Base-by-base conservation (phyloP, 2,797 vertebrate species). In the Yasuhikotakia modesta region DNA sequence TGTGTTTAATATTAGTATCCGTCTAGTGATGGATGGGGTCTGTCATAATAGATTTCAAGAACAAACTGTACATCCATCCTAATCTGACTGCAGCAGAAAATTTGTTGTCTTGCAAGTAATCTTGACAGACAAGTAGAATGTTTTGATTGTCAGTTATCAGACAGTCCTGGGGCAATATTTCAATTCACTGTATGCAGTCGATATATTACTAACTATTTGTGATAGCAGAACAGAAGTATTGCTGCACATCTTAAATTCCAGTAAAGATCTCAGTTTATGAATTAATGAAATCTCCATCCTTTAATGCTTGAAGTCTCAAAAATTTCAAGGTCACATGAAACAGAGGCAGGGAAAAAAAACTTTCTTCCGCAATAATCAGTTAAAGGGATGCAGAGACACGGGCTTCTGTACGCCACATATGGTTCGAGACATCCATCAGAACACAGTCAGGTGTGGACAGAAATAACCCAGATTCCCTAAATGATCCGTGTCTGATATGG, bases 401-500 rank as follows among this genome's bases (percentile, higher is more conserved):
- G 63, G 57, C 73, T 39, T 35, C 45, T 35, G 58, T 77, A 85
- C 73, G 73, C 81, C 65, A 81, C 70, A 81, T 85, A 73, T 63
- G 75, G 68, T 53, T 73, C 46, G 55, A 79, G 80, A 78, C 77
- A 83, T 83, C 79, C 67, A 78, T 85, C 81, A 85, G 76, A 77
- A 55, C 73, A 73, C 73, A 74, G 70, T 68, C 76, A 83, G 79
- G 69, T 65, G 60, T 79, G 55, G 77, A 78, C 79, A 68, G 73
- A 72, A 69, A 75, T 83, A 85, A 78, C 84, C 81, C 81, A 81
- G 79, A 81, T 81, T 81, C 70, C 79, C 79, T 85, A 85, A 85
- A 85, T 83, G 84, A 83, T 85, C 84, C 84, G 79, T 81, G 79
- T 85, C 79, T 83, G 77, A 79, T 78, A 75, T 50, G 68, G 69